These are phyloP conservation scores for Trematomus loennbergii DNA, from an alignment of 2,113 vertebrate species.

Conservation along the genomic window DNA sequence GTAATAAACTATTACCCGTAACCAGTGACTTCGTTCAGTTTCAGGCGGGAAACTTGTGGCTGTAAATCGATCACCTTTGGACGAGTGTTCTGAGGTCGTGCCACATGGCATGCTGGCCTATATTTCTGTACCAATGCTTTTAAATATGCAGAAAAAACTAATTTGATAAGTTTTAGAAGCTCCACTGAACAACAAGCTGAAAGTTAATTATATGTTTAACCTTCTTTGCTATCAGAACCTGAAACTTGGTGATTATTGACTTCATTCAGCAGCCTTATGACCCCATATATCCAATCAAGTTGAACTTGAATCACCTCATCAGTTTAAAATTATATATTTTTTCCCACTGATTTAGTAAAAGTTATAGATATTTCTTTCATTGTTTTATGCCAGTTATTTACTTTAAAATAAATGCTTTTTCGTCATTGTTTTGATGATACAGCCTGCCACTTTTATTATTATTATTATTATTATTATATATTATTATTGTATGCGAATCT, in stretches of 20 bases:
- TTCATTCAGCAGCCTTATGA: not conserved
- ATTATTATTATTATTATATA: too few relatives aligned
- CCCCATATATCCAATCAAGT: not conserved
- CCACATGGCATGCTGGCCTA: not conserved
- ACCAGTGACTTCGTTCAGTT: not conserved
- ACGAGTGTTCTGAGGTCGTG: not conserved
- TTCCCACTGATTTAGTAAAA: too few relatives aligned
- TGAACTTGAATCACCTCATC: not conserved
- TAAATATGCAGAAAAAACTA: not conserved
- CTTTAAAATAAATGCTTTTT: too few relatives aligned
- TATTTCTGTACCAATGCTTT: not conserved
- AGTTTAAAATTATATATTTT: not conserved
- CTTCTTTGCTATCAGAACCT: too few relatives aligned
- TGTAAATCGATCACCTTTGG: slow-evolving; percentile 41
- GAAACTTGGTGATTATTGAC: too few relatives aligned
- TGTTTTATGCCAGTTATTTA: too few relatives aligned
- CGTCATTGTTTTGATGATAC: too few relatives aligned
- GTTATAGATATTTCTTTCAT: too few relatives aligned
- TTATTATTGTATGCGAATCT: too few relatives aligned
- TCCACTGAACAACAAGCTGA: not conserved
- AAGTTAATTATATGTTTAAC: too few relatives aligned
- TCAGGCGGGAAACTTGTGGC: slow-evolving; percentile 23
- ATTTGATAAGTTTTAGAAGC: not conserved
- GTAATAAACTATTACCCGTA: not conserved
- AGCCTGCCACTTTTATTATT: too few relatives aligned